A percentile compares a stretch with the other conserved stretches of the same genome.
Evolutionary conservation across 2,888 invertebrate genomes (phyloP).

Genomic region (Eledone cirrhosa): DNA sequence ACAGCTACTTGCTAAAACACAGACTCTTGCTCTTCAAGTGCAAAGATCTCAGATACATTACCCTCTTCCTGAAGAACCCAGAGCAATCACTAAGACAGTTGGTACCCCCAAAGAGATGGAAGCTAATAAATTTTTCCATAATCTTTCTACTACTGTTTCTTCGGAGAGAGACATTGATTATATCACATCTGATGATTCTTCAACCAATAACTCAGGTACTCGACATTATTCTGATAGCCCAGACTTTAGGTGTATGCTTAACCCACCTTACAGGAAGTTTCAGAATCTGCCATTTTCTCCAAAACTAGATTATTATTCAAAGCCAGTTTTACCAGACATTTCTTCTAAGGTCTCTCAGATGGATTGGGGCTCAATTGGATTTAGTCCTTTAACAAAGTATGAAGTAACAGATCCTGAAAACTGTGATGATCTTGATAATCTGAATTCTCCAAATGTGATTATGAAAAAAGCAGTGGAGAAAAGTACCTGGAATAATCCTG

Average conservation of each 20-base stretch:
- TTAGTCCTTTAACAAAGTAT: not conserved
- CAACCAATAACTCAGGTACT: not conserved
- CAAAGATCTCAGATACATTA: slow-evolving; percentile 11
- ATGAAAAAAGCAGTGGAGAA: slow-evolving; percentile 16
- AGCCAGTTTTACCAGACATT: not conserved
- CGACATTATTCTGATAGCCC: not conserved
- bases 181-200: not conserved
- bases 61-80: not conserved
- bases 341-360: not conserved
- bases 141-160: not conserved
- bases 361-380: slow-evolving; percentile 12
- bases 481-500: not conserved
- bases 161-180: not conserved
- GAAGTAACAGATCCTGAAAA: not conserved
- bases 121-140: not conserved
- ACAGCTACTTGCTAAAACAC: slow-evolving; percentile 4
- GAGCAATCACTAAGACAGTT: slow-evolving; percentile 11
- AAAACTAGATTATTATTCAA: not conserved
- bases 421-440: not conserved
- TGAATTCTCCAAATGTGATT: not conserved
- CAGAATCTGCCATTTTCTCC: slow-evolving; percentile 11
- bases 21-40: not conserved
- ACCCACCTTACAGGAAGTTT: slow-evolving; percentile 10
- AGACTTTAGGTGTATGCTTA: slow-evolving; percentile 4
- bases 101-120: not conserved